Evolutionary conservation across 2,797 vertebrate species (phyloP), one percentile per base, ranked within the genome.

Genomic region (Bovichtus diacanthus): DNA sequence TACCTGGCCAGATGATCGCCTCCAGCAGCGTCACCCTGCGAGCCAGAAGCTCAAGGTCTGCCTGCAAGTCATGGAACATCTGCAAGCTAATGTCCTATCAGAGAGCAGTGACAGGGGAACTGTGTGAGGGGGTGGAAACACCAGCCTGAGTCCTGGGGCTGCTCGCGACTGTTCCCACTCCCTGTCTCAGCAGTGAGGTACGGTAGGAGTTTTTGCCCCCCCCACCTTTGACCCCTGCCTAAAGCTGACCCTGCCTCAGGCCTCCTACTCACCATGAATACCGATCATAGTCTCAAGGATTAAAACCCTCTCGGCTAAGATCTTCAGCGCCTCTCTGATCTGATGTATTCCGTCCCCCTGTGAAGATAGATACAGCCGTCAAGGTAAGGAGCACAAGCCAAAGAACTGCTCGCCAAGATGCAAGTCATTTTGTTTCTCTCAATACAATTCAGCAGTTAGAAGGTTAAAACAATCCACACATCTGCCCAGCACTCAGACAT

Each of bases 281-380:
- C 98, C 98, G 95, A 99, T 99, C 98, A 99, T 98, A 96, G 98
- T 98, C 96, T 99, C 98, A 93, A 99, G 97, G 97, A 99, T 99
- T 97, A 99, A 98, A 97, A 99, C 98, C 97, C 98, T 97, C 95
- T 99, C 98, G 36, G 98, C 98, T 97, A 99, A 98, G 95, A 99
- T 99, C 98, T 99, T 99, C 96, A 99, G 97, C 73, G 98, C 98
- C 95, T 99, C 98, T 85, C 97, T 98, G 95, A 99, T 98, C 94
- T 98, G 98, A 96, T 98, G 98, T 96, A 99, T 97, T 84, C 98
- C 98, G 96, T 99, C 98, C 95, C 98, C 98, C 98, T 99, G 98
- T 84, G 95, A 97, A 95, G 90, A 97, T 96, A 96, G 95, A 96
- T 80, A 94, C 96, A 96, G 96, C 96, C 91, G 95, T 97, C 96